Percentiles rank a stretch among this genome's conserved stretches.
Evolutionary conservation across 2,113 vertebrate genomes (phyloP).

Genomic region (Lampris megalopsis): DNA sequence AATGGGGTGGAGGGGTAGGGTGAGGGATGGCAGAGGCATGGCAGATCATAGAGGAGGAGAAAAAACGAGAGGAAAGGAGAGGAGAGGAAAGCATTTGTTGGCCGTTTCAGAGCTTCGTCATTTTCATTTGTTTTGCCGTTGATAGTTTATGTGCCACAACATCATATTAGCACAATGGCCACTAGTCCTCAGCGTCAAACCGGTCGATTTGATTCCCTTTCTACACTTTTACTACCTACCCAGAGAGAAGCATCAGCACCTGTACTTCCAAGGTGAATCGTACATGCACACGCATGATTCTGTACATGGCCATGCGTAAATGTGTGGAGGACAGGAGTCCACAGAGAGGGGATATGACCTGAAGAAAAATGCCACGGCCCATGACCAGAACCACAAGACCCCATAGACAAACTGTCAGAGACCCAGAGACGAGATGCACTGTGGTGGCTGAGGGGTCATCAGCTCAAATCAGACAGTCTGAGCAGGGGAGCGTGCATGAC

Average conservation of each 20-base stretch:
- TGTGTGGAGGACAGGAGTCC: conserved; percentile 43
- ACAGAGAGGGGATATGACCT: conserved; percentile 47
- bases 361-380: conserved; percentile 42
- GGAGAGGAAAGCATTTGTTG: conserved; percentile 32
- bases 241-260: conserved; percentile 56
- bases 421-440: too few relatives aligned
- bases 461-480: too few relatives aligned
- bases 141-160: conserved; percentile 39
- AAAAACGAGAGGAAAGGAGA: conserved; percentile 23
- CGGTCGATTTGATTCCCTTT: conserved; percentile 61
- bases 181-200: conserved; percentile 43
- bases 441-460: too few relatives aligned
- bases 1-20: conserved; percentile 14
- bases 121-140: conserved; percentile 17
- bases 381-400: conserved; percentile 55
- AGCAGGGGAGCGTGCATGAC: too few relatives aligned
- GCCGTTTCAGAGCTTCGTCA: conserved; percentile 44
- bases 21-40: neutral
- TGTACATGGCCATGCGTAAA: conserved; percentile 8
- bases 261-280: conserved; percentile 61
- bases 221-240: conserved; percentile 40
- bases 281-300: neutral
- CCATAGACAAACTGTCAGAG: too few relatives aligned
- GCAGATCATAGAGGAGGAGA: conserved; percentile 29
- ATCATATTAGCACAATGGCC: conserved; percentile 66